Base-by-base conservation (phyloP, 2,888 invertebrate species). In the Maniola hyperantus region DNA sequence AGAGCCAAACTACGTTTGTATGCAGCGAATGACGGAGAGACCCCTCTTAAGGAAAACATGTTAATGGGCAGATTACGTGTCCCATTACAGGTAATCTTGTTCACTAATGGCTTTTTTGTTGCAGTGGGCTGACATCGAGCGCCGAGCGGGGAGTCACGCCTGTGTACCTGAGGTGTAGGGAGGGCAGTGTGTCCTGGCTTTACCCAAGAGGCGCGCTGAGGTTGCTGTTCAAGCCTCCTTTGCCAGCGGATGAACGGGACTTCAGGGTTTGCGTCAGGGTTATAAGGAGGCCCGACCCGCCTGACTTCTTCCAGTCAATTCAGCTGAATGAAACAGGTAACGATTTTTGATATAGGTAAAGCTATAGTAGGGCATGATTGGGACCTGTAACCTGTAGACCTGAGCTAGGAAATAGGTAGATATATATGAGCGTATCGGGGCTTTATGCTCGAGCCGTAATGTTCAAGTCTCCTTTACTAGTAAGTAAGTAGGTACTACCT, bases 171-270 rank as follows among this genome's bases (percentile, higher is more conserved):
- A 93, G 96, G 36, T 96, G 96, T 79, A 93, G 95, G 20, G 95
- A 95, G 69, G 96, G 96, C 34, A 88, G 91, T 20, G 94, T 97
- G 11, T 92, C 94, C n/a, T 96, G 96, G 96, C 85, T 94, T 75
- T 96, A 96, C 82, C 96, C 96, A 0, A 93, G 95, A 7, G 96
- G 96, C 0, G 96, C 96, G 0, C 87, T 96, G 18, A 87, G 96
- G 26, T 93, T 96, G 58, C 93, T 96, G 53, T 93, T 96, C 71
- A 89, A 94, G 60, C 93, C 94, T 44, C 93, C 94, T 46, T 85
- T 94, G 73, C 94, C 94, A 10, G 89, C 91, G 33, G 92, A 90
- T 69, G 94, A 93, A 74, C 84, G 89, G 36, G 95, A 95, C 77
- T 96, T 96, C 87, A 93, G 93, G 50, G 95, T 95, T 54, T 96